These are phyloP conservation scores for Pygoscelis antarcticus DNA, from an alignment of 2,113 vertebrate genomes.

Conservation along the genomic window DNA sequence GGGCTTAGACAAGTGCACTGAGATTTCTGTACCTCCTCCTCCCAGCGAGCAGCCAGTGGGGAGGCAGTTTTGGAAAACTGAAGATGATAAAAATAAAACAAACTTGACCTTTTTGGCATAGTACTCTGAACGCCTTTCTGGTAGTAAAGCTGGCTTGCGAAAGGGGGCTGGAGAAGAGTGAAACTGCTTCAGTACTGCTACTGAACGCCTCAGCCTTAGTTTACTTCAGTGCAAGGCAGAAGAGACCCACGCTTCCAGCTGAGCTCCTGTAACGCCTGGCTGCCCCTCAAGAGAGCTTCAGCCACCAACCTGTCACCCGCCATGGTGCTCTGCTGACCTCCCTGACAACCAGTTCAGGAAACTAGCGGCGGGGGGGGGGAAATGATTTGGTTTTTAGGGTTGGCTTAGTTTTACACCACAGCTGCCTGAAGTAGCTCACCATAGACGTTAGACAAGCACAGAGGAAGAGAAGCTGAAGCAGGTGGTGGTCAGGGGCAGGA, in stretches of 20 bases:
- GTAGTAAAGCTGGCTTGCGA: background rate
- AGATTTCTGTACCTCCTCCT: background rate
- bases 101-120: background rate
- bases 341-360: background rate
- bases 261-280: background rate
- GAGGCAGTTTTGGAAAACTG: background rate
- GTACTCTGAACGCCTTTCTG: background rate
- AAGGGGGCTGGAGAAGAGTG: background rate
- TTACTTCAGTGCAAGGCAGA: background rate
- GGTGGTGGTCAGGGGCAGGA: fast-evolving
- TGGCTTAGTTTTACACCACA: background rate
- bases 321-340: background rate
- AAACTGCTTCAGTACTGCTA: background rate
- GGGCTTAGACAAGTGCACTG: background rate
- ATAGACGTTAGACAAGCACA: background rate
- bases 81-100: slow-evolving; percentile 33
- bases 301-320: background rate
- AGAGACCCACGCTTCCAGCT: background rate
- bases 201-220: background rate
- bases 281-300: background rate
- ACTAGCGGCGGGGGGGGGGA: fast-evolving
- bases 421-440: background rate
- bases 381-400: background rate
- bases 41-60: background rate
- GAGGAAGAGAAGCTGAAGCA: background rate